Evolutionary conservation across 2,797 vertebrate species (phyloP).

Genomic region (Spinus pinus): DNA sequence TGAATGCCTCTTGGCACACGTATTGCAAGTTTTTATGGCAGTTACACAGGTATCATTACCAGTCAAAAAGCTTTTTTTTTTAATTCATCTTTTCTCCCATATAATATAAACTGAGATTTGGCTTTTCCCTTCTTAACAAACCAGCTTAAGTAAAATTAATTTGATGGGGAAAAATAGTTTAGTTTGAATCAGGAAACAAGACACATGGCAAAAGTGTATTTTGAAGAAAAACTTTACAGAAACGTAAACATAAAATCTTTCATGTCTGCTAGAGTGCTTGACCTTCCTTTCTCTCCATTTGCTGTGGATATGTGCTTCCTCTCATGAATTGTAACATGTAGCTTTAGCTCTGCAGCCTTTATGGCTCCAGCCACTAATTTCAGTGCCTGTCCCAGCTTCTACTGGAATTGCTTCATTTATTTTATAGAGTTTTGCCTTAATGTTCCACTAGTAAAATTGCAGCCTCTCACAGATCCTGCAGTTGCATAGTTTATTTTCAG

Average conservation of each 20-base stretch:
- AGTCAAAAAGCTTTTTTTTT: background rate
- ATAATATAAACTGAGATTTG: background rate
- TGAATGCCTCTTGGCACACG: background rate
- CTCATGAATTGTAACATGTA: background rate
- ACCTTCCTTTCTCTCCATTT: background rate
- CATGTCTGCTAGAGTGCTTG: background rate
- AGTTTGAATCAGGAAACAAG: background rate
- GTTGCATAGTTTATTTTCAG: background rate
- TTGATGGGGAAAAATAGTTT: background rate
- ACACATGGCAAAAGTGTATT: background rate
- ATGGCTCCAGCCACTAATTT: background rate
- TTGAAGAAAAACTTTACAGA: background rate
- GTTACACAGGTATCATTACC: background rate
- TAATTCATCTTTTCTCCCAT: background rate
- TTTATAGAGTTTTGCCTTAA: background rate
- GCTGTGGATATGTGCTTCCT: background rate
- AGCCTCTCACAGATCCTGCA: background rate
- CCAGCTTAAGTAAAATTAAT: background rate
- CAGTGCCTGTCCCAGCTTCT: background rate
- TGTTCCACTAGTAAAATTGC: slow-evolving; percentile 5
- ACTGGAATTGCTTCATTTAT: background rate
- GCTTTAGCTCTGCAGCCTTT: background rate
- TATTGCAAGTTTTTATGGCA: background rate
- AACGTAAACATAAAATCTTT: background rate
- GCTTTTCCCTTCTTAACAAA: background rate